Evolutionary conservation across 2,113 vertebrate genomes (phyloP).

Genomic region (Sterrhoptilus dennistouni): DNA sequence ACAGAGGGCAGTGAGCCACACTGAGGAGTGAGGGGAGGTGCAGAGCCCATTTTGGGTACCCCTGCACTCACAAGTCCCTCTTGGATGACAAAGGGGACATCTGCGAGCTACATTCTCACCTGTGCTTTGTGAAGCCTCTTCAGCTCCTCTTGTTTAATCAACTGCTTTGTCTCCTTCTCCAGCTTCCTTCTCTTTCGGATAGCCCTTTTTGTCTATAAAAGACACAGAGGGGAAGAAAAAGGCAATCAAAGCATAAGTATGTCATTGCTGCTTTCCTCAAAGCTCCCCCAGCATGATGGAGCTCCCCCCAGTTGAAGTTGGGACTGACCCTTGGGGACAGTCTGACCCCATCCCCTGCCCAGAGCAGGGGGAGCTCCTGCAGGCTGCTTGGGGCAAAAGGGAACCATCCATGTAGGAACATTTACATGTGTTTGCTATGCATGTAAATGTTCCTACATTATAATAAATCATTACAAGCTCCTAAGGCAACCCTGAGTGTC

Average conservation of each 20-base stretch:
- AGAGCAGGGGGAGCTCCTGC: background rate
- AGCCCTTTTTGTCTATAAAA: slow-evolving; percentile 61
- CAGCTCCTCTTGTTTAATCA: slow-evolving; percentile 86
- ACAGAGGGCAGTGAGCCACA: background rate
- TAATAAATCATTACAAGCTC: background rate
- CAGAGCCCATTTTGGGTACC: background rate
- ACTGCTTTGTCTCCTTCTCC: slow-evolving; percentile 79
- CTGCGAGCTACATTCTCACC: slow-evolving; percentile 63
- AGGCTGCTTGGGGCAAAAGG: background rate
- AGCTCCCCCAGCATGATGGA: background rate
- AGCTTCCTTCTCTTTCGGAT: slow-evolving; percentile 76
- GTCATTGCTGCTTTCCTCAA: background rate
- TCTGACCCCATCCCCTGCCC: background rate
- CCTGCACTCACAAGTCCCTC: fast-evolving
- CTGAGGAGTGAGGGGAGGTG: background rate
- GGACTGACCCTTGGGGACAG: background rate
- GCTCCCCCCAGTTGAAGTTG: fast-evolving
- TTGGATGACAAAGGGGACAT: background rate
- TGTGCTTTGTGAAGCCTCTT: slow-evolving; percentile 94
- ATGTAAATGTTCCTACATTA: no score
- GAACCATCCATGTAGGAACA: background rate
- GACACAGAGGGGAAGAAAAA: background rate
- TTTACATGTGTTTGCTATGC: background rate
- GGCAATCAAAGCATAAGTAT: background rate
- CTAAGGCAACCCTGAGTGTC: background rate